A percentile compares a stretch with the other conserved stretches of the same genome.
Conservation (phyloP, 2,113 vertebrate species). For the Apteryx owenii region DNA sequence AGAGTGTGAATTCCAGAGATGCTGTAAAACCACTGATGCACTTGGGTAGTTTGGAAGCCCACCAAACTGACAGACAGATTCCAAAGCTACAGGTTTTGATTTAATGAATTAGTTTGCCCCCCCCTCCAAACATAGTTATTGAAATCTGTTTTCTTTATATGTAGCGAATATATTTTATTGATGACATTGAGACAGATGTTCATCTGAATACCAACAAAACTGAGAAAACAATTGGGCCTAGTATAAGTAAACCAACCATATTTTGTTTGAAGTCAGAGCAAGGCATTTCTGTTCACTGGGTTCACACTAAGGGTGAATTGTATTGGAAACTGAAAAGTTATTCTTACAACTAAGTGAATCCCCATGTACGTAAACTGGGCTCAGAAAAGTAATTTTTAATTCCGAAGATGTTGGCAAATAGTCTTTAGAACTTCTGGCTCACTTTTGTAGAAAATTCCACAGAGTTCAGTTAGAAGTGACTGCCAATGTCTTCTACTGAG, state of each 20-base stretch:
- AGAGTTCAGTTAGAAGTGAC: not conserved
- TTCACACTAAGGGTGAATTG: not conserved
- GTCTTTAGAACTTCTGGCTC: not conserved
- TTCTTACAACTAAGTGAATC: not conserved
- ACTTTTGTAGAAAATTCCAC: not conserved
- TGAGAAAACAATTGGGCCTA: rapidly evolving
- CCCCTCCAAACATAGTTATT: not conserved
- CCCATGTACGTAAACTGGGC: not conserved
- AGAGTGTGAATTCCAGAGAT: constrained; percentile 18
- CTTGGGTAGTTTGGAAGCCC: not conserved
- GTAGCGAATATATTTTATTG: not conserved
- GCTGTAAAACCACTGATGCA: not conserved
- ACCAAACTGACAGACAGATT: not conserved
- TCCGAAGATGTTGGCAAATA: not conserved
- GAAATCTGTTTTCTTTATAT: not conserved
- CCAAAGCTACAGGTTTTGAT: not conserved
- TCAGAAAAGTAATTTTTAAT: not conserved
- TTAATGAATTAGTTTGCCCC: not conserved
- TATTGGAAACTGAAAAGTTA: not conserved
- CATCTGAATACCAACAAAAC: not conserved
- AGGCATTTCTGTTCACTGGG: not conserved
- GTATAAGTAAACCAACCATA: not conserved
- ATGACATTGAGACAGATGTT: not conserved
- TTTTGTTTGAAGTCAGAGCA: not conserved
- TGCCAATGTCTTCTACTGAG: not conserved